phyloP scores from a whole-genome alignment of 2,797 vertebrate species.

The Linurgus olivaceus region DNA sequence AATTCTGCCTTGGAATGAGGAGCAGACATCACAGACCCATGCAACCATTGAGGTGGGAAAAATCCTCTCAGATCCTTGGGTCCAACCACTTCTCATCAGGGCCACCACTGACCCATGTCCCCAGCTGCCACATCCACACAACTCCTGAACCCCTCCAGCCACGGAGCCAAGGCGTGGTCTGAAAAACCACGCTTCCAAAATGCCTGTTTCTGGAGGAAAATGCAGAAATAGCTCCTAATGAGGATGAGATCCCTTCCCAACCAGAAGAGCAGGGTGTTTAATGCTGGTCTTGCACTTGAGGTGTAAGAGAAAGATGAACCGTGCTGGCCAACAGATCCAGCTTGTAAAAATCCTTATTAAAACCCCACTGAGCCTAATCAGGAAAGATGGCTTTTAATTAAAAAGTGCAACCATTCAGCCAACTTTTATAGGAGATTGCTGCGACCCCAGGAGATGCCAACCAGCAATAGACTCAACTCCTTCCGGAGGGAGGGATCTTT shows the following conservation, averaged over 20 bases:
- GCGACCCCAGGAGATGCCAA: slow-evolving; percentile 39
- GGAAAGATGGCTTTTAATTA: slow-evolving; percentile 70
- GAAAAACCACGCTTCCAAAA: rapidly evolving
- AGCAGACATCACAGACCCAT: neutral
- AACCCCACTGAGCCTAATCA: slow-evolving; percentile 28
- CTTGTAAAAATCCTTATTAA: slow-evolving; percentile 70
- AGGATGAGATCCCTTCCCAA: neutral
- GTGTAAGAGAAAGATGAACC: neutral
- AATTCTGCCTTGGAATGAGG: neutral
- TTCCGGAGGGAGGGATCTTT: slow-evolving; percentile 23
- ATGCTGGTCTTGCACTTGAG: neutral
- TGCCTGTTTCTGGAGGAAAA: neutral
- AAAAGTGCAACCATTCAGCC: slow-evolving; percentile 43
- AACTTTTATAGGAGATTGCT: slow-evolving; percentile 49
- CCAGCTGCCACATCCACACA: rapidly evolving
- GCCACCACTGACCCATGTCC: neutral
- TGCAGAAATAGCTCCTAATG: neutral
- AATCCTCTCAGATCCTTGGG: neutral
- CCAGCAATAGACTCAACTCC: neutral
- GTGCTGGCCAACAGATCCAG: neutral
- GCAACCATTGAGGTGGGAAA: no score
- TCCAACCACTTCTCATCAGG: neutral
- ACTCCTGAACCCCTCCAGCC: neutral
- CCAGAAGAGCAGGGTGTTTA: neutral
- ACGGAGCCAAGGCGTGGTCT: rapidly evolving